Evolutionary conservation across 2,113 vertebrate species (phyloP).

Genomic region (Xenopus tropicalis): UCB_Xtro_10.0 CM004446.2:55052501-55053000

Average conservation of each 20-base stretch:
- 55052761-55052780: slow-evolving; percentile 25
- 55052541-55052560: slow-evolving; percentile 20
- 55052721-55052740: slow-evolving; percentile 47
- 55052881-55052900: slow-evolving; percentile 46
- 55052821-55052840: slow-evolving; percentile 29
- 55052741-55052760: slow-evolving; percentile 46
- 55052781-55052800: slow-evolving; percentile 44
- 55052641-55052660: slow-evolving; percentile 50
- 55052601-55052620: slow-evolving; percentile 20
- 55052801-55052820: slow-evolving; percentile 34
- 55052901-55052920: slow-evolving; percentile 16
- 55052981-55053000: slow-evolving; percentile 27
- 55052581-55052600: slow-evolving; percentile 11
- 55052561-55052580: slow-evolving; percentile 25
- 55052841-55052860: slow-evolving; percentile 40
- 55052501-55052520: no score
- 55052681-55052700: slow-evolving; percentile 52
- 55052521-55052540: background rate
- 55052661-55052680: slow-evolving; percentile 40
- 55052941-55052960: slow-evolving; percentile 33
- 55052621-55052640: slow-evolving; percentile 50
- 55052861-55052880: slow-evolving; percentile 44
- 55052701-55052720: slow-evolving; percentile 51
- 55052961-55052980: slow-evolving; percentile 18
- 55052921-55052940: slow-evolving; percentile 37